Conservation (phyloP, 2,797 vertebrate genomes). For the Rhynchonycteris naso region DNA sequence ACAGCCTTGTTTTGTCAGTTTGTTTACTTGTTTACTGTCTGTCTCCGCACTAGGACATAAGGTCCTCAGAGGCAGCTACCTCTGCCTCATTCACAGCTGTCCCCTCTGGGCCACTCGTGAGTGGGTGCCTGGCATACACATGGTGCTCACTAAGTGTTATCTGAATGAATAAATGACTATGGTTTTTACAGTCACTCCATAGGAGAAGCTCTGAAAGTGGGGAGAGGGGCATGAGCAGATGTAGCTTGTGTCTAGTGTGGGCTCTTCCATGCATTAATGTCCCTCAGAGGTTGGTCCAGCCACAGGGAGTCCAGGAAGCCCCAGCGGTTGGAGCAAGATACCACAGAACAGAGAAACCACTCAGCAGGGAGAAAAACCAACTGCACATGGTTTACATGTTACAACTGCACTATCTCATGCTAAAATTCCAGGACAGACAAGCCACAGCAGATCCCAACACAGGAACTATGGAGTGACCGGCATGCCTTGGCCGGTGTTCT, state of each 20-base stretch:
- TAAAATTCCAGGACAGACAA: not conserved
- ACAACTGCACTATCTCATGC: not conserved
- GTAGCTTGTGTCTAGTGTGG: not conserved
- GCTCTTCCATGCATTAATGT: not conserved
- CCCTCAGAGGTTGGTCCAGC: not conserved
- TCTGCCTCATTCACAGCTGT: not conserved
- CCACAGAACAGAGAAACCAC: not conserved
- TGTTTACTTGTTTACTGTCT: constrained; percentile 1
- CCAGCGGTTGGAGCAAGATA: not conserved
- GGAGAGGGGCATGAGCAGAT: not conserved
- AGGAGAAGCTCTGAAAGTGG: not conserved
- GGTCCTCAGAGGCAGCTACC: not conserved
- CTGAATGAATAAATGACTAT: not conserved
- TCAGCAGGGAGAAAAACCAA: not conserved
- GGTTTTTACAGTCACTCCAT: not conserved
- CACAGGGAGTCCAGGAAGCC: not conserved
- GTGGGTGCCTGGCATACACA: not conserved
- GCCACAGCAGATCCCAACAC: not conserved
- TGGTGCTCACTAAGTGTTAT: not conserved
- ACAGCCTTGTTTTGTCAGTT: not conserved
- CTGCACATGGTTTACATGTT: fast-evolving
- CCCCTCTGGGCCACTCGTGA: not conserved
- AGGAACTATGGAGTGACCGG: too few species aligned
- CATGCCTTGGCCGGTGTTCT: fast-evolving
- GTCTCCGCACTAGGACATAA: not conserved